A percentile compares a stretch with the other conserved stretches of the same genome.
These are phyloP conservation scores for Porites lutea DNA, from an alignment of 64 coral and sea anemone genomes.

Conservation along the genomic window DNA sequence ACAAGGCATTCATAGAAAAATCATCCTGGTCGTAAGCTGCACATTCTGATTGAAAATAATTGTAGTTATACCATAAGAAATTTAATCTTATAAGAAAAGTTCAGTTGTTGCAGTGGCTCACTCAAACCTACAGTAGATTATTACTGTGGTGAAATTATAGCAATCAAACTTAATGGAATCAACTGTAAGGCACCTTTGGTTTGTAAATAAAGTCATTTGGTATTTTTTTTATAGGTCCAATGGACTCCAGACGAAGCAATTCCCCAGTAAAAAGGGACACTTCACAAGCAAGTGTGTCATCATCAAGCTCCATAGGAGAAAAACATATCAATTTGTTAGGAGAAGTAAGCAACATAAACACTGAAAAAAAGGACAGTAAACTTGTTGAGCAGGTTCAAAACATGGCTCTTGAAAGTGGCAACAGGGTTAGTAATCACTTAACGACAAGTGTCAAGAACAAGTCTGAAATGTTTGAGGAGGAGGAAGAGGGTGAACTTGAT, in stretches of 20 bases:
- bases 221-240: slow-evolving; percentile 8
- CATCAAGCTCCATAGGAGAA: slow-evolving; percentile 7
- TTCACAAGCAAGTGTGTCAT: not conserved
- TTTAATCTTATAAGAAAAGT: too few species aligned
- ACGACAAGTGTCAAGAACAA: slow-evolving; percentile 39
- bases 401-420: not conserved
- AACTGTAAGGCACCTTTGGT: not conserved
- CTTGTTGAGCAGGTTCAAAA: slow-evolving; percentile 18
- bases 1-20: too few species aligned
- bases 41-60: too few species aligned
- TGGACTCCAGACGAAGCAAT: slow-evolving; percentile 20
- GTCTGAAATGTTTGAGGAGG: slow-evolving; percentile 69
- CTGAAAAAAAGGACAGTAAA: not conserved
- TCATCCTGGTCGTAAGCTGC: too few species aligned
- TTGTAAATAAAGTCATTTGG: not conserved
- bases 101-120: too few species aligned
- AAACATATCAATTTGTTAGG: not conserved
- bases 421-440: slow-evolving; percentile 31
- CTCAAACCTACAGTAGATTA: too few species aligned
- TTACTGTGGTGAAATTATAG: too few species aligned
- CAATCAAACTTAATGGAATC: not conserved
- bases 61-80: too few species aligned
- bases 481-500: slow-evolving; percentile 78
- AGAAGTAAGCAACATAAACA: not conserved
- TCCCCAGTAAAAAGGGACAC: not conserved